Evolutionary conservation across 2,797 vertebrate species (phyloP), one percentile per base, ranked within the genome.

Genomic region (Pseudochromis fuscus): DNA sequence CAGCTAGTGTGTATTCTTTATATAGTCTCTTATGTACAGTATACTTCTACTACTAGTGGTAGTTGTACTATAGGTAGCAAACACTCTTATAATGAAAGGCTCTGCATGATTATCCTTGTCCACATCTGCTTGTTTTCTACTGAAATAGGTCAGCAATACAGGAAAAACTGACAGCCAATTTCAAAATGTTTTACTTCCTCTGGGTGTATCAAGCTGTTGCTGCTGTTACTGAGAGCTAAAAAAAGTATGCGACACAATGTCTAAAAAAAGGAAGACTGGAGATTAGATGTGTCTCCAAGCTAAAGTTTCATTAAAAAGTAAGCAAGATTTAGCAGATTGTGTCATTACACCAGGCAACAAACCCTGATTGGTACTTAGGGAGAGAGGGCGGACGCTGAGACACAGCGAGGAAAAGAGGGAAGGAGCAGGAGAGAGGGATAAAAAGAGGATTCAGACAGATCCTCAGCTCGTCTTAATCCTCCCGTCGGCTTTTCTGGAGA

Each of bases 401-500:
- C 13, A 30, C 40, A 57, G 71, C 6, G 23, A 53, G 35, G 64
- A 67, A 70, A 42, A 55, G 58, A 67, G 19, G 72, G n/a, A 40
- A 46, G 63, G 67, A 58, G 65, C 58, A 63, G 40, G 70, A 66
- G 66, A 61, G 46, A 60, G 63, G 33, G 75, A 77, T 75, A 45
- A 79, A 89, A 77, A 79, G 73, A 85, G 78, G 87, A 88, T 89
- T 86, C 72, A 38, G 66, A 56, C 66, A 71, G 87, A 90, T 81
- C 75, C 82, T 79, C 67, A 55, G 77, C 37, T 52, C 63, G 62
- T 57, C 67, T 77, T 89, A 89, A 91, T 89, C 90, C 71, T 65
- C 35, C 28, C 0, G 10, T 67, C 45, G 33, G 75, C 64, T 77
- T 80, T 82, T 86, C 80, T 81, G 66, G 53, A 80, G 64, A 78